Evolutionary conservation across 1,140 invertebrate genomes (phyloP), one percentile per base, ranked within the genome.

Genomic region (Muscidifurax raptorellus): DNA sequence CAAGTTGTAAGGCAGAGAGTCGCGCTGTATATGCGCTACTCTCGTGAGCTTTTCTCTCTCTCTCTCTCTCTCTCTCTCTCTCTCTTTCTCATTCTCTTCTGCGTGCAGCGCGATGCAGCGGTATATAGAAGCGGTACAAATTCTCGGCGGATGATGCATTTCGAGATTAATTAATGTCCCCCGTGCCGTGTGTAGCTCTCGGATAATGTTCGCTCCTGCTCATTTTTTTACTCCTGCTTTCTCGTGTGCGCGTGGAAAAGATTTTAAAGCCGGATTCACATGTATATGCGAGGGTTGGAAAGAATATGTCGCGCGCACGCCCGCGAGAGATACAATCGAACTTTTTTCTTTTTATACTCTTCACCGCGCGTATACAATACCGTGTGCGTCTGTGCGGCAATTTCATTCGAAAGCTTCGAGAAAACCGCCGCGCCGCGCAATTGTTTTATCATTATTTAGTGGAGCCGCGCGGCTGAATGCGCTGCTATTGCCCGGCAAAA

Each of bases 61-160:
- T 36, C 40, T 2, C 44, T 5, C 72, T 77, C 80, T 59, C 40
- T 64, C 67, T 36, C 40, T 2, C 44, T 5, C 72, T 77, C 80
- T 59, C 40, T 64, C 67, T 32, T 69, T 15, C 32, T 74, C 47
- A 64, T 67, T 74, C 71, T 47, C 74, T 59, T 59, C 59, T 52
- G 75, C 75, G 47, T 72, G 13, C 40, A 72, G 22, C 40, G 44
- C 27, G 36, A 40, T 6, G 28, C 22, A 2, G 10, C 25, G 28
- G 66, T 69, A 1, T 64, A 4, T 28, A 28, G 64, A 67, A 67
- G 64, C 22, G 64, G 44, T 78, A 78, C 84, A 75, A 82, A 82
- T 85, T 72, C 82, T 86, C 85, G 52, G 27, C 80, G 71, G 83
- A 87, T 85, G 86, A 83, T 84, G 82, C 85, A 85, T 82, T 82